Conservation (phyloP, 2,888 invertebrate species). For the Eupithecia abbreviata region DNA sequence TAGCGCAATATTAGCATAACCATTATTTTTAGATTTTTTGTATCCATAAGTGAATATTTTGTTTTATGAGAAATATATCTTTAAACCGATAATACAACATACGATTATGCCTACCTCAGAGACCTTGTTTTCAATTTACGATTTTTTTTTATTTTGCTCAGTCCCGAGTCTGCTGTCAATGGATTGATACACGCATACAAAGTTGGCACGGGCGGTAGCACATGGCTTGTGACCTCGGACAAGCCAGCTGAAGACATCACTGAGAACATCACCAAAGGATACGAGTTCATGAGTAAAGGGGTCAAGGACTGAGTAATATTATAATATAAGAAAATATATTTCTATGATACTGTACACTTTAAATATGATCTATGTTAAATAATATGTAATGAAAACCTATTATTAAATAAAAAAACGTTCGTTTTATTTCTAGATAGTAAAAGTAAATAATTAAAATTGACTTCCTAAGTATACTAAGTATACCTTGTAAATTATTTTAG, state of each 20-base stretch:
- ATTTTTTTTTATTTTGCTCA: slow-evolving; percentile 47
- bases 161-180: slow-evolving; percentile 61
- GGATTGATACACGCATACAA: slow-evolving; percentile 64
- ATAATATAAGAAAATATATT: neutral
- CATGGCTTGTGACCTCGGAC: slow-evolving; percentile 66
- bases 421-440: neutral
- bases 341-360: neutral
- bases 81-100: neutral
- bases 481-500: neutral
- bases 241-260: slow-evolving; percentile 68
- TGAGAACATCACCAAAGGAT: slow-evolving; percentile 59
- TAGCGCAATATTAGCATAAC: no score
- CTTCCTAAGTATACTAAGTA: neutral
- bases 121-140: no score
- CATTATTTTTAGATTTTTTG: no score
- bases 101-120: neutral
- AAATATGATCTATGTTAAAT: neutral
- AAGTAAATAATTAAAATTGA: neutral
- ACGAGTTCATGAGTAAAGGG: slow-evolving; percentile 60
- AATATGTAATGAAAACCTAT: neutral
- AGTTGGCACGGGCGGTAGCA: slow-evolving; percentile 62
- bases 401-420: neutral
- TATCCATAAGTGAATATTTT: no score
- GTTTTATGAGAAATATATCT: no score
- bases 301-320: neutral